Base-by-base conservation (phyloP, 2,888 invertebrate species). In the Emmelina monodactyla region DNA sequence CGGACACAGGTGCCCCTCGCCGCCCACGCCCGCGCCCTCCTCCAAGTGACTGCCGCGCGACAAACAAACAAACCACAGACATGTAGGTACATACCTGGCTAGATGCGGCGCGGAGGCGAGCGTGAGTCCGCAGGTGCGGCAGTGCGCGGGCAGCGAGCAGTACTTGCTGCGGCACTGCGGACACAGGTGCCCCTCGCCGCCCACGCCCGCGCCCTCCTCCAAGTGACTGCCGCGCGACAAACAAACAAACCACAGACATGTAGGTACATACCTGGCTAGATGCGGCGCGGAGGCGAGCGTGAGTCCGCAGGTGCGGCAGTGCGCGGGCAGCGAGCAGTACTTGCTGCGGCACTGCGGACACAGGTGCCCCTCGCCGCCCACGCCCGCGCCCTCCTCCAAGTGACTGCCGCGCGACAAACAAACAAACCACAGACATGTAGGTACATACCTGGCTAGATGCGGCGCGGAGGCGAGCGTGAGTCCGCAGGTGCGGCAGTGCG, bases 131-230 rank as follows among this genome's bases (percentile, higher is more conserved):
- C 99, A 99, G 7, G 94, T 90, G 55, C 92, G 86, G 62, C 99
- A 99, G 75, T 99, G 97, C 2, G 95, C 94, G 0, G 99, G 99
- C 52, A 99, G 82, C 64, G 97, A 95, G 70, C 99, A 99, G 73
- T 98, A 98, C 79, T 97, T 96, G 71, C 94, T 93, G 51, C 91
- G 88, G 69, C 99, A 99, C 66, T 98, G 96, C n/a, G 94, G 94
- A 53, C 94, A 94, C 54, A 91, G 85, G 61, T 92, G 93, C 1
- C 93, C 93, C 9, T 88, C 88, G 14, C 88, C 87, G 33, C 84
- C 85, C 32, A 89, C 76, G 51, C 88, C 89, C 22, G 88, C 88
- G 13, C 81, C 67, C 45, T 85, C 88, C 50, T 94, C 94, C 32
- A 94, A 82, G 58, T 95, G 95, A 56, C 94, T 92, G 67, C 28